Base-by-base conservation (phyloP, 2,113 vertebrate species). In the Cavia porcellus region DNA sequence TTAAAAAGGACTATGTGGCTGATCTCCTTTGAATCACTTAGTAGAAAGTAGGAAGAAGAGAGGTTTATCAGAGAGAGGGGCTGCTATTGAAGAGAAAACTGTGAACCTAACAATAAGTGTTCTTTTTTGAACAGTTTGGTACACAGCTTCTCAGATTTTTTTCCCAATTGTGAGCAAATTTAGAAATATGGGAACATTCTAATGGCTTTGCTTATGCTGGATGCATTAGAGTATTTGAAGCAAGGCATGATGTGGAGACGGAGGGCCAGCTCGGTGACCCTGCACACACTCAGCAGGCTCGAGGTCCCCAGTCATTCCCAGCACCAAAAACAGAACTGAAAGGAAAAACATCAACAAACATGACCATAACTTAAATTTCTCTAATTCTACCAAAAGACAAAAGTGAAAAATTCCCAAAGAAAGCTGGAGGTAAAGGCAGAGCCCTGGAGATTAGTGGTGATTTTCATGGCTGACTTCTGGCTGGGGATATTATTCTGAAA, bases 331-430 rank as follows among this genome's bases (percentile, higher is more conserved):
- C 5, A 30, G 45, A 74, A 55, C 4, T 7, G 2, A 32, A 20
- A 19, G 38, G 5, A 35, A 66, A 35, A 66, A 66, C 25, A 64
- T 5, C 45, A 47, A 12, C 28, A 47, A 62, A 0, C 61, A 13
- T 5, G 11, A 4, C 35, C 70, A 77, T 68, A 32, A 42, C 84
- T 15, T 64, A 81, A 35, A 8, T 64, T 86, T 84, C 77, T 88
- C 75, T 89, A 52, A 45, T 92, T 38, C 55, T 89, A 32, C 42
- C 82, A 93, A 64, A 79, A 74, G 70, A 92, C 61, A 68, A 95
- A 96, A 92, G 1, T 6, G 6, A 47, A 35, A 92, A 79, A 90
- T 57, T 79, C 24, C 55, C 55, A 42, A 90, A 70, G 62, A 95
- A 70, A 88, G 15, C 57, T 66, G 55, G 72, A 92, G 45, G 24